These are phyloP conservation scores for Caenorhabditis angaria DNA, from an alignment of 2,888 invertebrate species.

Conservation along the genomic window DNA sequence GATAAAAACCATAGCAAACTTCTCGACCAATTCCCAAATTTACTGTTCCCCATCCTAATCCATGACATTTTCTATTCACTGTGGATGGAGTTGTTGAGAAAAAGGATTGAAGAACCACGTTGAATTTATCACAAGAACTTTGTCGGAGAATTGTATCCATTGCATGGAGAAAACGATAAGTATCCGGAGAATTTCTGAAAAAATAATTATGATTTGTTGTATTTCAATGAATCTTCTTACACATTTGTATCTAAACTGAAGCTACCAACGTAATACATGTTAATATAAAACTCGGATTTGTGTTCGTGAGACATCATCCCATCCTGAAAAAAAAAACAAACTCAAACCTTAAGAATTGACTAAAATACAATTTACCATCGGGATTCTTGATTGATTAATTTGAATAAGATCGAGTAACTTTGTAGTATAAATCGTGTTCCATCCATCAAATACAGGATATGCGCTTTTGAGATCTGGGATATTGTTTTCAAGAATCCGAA, in stretches of 20 bases:
- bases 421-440: constrained; percentile 19
- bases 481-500: constrained; percentile 8
- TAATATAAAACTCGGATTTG: constrained; percentile 14
- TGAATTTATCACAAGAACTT: constrained; percentile 17
- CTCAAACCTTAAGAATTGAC: too few species aligned
- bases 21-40: constrained; percentile 38
- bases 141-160: constrained; percentile 40
- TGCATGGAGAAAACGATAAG: constrained; percentile 16
- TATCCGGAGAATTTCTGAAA: neutral
- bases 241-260: constrained; percentile 17
- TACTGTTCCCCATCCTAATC: constrained; percentile 36
- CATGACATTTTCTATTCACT: constrained; percentile 2
- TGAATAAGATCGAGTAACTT: neutral
- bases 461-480: neutral
- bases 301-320: constrained; percentile 13
- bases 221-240: constrained; percentile 9
- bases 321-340: neutral
- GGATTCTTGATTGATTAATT: constrained; percentile 3
- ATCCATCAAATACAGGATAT: constrained; percentile 25
- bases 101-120: constrained; percentile 34
- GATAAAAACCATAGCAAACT: constrained; percentile 44
- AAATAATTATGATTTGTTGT: neutral
- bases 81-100: constrained; percentile 22
- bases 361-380: neutral
- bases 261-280: constrained; percentile 5